Evolutionary conservation across 2,888 invertebrate species (phyloP), one percentile per base, ranked within the genome.

Genomic region (Phaedon cochleariae): DNA sequence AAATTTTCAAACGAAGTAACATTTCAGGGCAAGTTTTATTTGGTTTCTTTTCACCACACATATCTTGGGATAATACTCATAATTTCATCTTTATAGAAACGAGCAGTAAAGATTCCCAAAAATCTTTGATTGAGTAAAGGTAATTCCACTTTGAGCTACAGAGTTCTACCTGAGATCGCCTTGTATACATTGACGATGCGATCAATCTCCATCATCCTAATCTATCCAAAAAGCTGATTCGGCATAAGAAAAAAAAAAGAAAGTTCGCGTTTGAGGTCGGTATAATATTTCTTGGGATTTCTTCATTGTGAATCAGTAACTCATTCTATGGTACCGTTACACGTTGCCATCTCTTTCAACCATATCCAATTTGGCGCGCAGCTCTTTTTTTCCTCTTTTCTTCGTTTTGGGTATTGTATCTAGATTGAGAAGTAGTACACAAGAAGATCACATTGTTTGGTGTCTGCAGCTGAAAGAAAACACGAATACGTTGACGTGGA

Each of bases 321-420:
- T 62, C 64, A 62, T 54, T 65, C 65, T 65, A 53, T 49, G 49
- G 31, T 63, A 64, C 67, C 67, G 67, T 68, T 68, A 68, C 59
- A 4, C n/a, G 55, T 59, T 45, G 41, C 54, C 60, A 51, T 62
- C 59, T 59, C 57, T 57, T 62, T 57, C 59, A 62, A 57, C 51
- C 55, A 54, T 58, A 49, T 48, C 59, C 55, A 55, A 59, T 59
- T 62, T 54, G 49, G 45, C 62, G 29, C 15, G 41, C 15, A 63
- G 37, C 48, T 66, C n/a, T n/a, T n/a, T 66, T 62, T 59, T 51
- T 26, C 59, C 5, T 65, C 57, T 65, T 62, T 21, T 12, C 55
- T 62, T 65, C 37, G 29, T 61, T 66, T 55, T 55, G 31, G 45
- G 17, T 31, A 52, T 31, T 55, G 52, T 17, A 41, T 20, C 31